Evolutionary conservation across 2,797 vertebrate genomes (phyloP).

Genomic region (Notoglanidium macrostoma): DNA sequence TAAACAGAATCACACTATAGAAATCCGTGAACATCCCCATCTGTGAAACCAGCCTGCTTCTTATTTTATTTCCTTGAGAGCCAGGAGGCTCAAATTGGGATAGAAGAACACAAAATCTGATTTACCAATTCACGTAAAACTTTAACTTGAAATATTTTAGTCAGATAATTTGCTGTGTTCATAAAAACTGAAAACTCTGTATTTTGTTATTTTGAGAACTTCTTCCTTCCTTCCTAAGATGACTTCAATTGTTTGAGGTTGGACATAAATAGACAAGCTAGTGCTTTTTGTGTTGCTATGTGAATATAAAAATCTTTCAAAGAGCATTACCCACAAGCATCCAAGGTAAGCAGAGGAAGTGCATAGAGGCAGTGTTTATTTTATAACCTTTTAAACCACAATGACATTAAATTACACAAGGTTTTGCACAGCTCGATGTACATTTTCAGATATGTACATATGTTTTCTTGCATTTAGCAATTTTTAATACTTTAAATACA

Average conservation of each 20-base stretch:
- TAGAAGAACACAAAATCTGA: neutral
- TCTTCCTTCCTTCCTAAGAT: neutral
- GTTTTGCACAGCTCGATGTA: neutral
- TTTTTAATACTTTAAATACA: neutral
- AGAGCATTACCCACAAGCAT: neutral
- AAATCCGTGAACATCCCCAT: constrained; percentile 24
- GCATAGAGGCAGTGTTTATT: neutral
- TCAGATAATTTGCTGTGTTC: neutral
- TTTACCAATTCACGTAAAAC: neutral
- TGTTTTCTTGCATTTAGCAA: neutral
- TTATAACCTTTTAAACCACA: neutral
- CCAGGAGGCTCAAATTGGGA: neutral
- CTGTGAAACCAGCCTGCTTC: constrained; percentile 14
- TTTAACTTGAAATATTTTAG: neutral
- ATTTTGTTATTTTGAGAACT: neutral
- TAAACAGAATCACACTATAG: constrained; percentile 37
- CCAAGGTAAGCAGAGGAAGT: neutral
- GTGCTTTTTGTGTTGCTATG: neutral
- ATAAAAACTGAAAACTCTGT: neutral
- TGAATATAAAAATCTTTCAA: neutral
- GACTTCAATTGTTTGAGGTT: neutral
- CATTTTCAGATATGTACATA: neutral
- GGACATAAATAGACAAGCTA: constrained; percentile 8
- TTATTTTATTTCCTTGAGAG: neutral
- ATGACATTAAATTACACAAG: neutral